Conservation (phyloP, 2,888 invertebrate genomes). For the Belgica antarctica region DNA sequence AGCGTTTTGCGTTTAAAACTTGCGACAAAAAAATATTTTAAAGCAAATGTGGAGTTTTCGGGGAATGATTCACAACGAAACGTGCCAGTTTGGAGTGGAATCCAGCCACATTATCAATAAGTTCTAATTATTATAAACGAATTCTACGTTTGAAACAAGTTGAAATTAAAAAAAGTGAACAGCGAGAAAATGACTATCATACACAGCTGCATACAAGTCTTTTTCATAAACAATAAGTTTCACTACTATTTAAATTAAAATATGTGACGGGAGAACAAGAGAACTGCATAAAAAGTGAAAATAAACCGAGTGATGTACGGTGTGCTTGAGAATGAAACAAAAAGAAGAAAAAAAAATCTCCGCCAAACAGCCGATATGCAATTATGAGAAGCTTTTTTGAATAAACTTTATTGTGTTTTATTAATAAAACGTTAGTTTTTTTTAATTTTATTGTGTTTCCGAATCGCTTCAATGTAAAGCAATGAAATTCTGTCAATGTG, state of each 20-base stretch:
- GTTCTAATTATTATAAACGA: too few species aligned
- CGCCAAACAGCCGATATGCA: not conserved
- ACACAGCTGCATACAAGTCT: slow-evolving; percentile 34
- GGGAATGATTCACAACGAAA: too few species aligned
- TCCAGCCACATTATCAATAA: too few species aligned
- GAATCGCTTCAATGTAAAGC: slow-evolving; percentile 28
- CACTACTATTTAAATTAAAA: slow-evolving; percentile 17
- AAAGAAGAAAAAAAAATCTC: slow-evolving; percentile 8
- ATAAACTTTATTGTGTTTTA: not conserved
- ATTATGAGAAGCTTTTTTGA: slow-evolving; percentile 23
- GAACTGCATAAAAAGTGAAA: too few species aligned
- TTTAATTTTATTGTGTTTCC: slow-evolving; percentile 29
- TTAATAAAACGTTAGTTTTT: slow-evolving; percentile 17
- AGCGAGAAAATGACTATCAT: too few species aligned
- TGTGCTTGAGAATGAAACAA: too few species aligned
- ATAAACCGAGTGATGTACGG: not conserved
- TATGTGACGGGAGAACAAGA: slow-evolving; percentile 11
- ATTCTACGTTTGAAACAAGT: too few species aligned
- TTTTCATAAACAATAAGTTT: slow-evolving; percentile 39
- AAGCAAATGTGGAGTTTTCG: too few species aligned
- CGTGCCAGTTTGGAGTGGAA: too few species aligned
- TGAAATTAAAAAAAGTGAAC: too few species aligned
- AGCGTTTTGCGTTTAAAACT: slow-evolving; percentile 4
- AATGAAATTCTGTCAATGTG: slow-evolving; percentile 13
- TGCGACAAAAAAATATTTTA: not conserved